Evolutionary conservation across 2,797 vertebrate species (phyloP), one percentile per base, ranked within the genome.

Genomic region (Brachymystax lenok): DNA sequence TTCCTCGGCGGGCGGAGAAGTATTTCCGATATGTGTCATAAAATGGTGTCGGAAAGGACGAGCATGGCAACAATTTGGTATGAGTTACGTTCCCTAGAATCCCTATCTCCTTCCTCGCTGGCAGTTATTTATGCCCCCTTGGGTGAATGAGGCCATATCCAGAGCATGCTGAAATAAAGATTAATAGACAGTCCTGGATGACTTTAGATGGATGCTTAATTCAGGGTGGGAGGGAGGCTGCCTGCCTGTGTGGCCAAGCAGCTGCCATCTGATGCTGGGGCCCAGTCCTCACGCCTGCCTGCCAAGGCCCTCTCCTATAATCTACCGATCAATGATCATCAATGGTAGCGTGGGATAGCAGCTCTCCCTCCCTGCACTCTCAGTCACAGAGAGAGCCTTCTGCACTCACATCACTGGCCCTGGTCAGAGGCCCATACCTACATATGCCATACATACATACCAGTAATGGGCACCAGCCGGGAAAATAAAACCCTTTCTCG

Each of bases 241-340:
- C 40, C 14, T 69, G 30, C 40, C 28, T 40, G 68, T 13, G 50
- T 54, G 56, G 76, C 75, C 61, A 71, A 67, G 79, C 17, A n/a
- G 33, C 54, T 64, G 19, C 69, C 46, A 6, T 75, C 73, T 76
- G 56, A 77, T n/a, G 35, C 54, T 40, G 82, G 82, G 76, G 79
- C 6, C 54, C 54, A 80, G 77, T 63, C 73, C 80, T 82, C 75
- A 72, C 78, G 83, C 73, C 81, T 83, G 79, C 80, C 74, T 84
- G 79, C 80, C 74, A 73, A 78, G 74, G 73, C 68, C 69, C 75
- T 77, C 80, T 21, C 59, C 74, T 74, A 80, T 89, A 88, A 89
- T 89, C 77, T 74, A 82, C 81, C 87, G 69, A 89, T 90, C 88
- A 86, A 89, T 90, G 84, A 86, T 84, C 86, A 84, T 90, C 88